Conservation (phyloP, 2,797 vertebrate species). For the Myotis pilosus region DNA sequence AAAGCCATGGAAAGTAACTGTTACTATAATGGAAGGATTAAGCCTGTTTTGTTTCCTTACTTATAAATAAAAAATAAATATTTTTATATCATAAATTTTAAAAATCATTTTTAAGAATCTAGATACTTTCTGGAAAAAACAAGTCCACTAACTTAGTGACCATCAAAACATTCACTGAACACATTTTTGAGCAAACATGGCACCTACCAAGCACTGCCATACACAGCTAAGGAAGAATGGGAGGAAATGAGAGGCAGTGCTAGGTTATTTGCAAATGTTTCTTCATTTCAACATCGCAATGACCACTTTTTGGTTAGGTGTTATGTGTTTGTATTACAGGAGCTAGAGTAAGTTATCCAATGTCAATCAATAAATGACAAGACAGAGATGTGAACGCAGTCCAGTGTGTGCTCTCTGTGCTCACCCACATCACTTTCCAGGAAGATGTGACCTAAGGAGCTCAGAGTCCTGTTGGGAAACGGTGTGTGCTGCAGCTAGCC, state of each 20-base stretch:
- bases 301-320: background rate
- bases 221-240: background rate
- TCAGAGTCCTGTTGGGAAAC: background rate
- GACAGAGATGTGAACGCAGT: background rate
- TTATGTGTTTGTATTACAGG: background rate
- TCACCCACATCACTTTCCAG: background rate
- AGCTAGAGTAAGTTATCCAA: background rate
- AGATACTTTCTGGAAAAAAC: background rate
- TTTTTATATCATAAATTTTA: background rate
- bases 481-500: background rate
- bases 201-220: background rate
- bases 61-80: background rate
- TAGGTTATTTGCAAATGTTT: background rate
- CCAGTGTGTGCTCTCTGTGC: background rate
- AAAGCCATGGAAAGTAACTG: background rate
- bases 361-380: background rate
- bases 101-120: background rate
- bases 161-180: background rate
- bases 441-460: background rate
- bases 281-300: background rate
- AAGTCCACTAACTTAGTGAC: background rate
- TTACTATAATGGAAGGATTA: background rate
- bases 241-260: background rate
- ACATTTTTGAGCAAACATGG: background rate
- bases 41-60: background rate